These are phyloP conservation scores for Azorinus chamasolen DNA, from an alignment of 2,888 invertebrate species.

Conservation along the genomic window DNA sequence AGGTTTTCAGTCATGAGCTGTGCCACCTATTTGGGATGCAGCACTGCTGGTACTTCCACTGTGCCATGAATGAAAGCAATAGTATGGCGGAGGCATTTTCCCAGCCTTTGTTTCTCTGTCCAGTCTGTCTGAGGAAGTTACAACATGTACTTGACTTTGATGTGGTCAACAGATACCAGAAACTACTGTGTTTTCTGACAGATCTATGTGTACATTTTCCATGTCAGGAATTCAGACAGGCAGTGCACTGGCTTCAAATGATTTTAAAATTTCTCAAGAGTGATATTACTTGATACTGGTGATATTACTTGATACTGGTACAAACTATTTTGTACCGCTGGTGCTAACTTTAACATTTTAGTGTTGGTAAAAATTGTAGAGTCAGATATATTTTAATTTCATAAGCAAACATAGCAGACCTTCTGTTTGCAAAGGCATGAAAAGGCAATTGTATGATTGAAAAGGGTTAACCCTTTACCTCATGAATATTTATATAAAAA, in stretches of 20 bases:
- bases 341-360: no score
- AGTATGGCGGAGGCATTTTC: slow-evolving; percentile 78
- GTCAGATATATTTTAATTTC: no score
- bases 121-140: slow-evolving; percentile 84
- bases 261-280: slow-evolving; percentile 65
- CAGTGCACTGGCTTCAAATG: slow-evolving; percentile 69
- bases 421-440: no score
- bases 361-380: no score
- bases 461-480: no score
- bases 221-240: slow-evolving; percentile 52
- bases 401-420: no score
- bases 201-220: slow-evolving; percentile 65
- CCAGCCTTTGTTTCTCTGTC: slow-evolving; percentile 84
- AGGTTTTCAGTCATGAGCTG: slow-evolving; percentile 83
- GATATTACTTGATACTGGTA: not conserved
- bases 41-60: slow-evolving; percentile 83
- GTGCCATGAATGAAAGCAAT: slow-evolving; percentile 85
- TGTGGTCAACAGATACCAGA: slow-evolving; percentile 74
- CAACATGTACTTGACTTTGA: slow-evolving; percentile 80
- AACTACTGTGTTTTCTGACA: slow-evolving; percentile 65
- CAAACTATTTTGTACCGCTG: not conserved
- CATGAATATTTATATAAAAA: no score
- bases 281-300: slow-evolving; percentile 4
- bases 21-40: slow-evolving; percentile 83
- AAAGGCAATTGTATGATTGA: no score